These are phyloP conservation scores for Euplagia quadripunctaria DNA, from an alignment of 2,888 invertebrate species.

Conservation along the genomic window DNA sequence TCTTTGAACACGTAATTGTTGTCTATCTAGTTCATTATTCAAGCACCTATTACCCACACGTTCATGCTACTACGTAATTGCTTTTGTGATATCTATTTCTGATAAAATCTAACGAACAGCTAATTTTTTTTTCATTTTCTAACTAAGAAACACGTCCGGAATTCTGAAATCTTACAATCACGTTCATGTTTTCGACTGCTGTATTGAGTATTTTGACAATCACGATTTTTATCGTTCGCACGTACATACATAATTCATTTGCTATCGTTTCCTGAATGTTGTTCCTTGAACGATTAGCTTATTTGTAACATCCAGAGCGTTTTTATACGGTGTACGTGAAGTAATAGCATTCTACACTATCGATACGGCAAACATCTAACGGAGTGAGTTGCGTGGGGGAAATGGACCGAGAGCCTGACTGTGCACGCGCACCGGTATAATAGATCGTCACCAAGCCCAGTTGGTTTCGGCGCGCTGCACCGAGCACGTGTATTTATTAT, in stretches of 20 bases:
- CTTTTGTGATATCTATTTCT: constrained; percentile 49
- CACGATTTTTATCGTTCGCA: constrained; percentile 18
- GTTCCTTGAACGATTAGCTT: constrained; percentile 16
- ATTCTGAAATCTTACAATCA: constrained; percentile 21
- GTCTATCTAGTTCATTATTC: constrained; percentile 49
- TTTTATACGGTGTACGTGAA: constrained; percentile 40
- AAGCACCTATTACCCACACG: constrained; percentile 42
- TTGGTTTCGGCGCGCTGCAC: constrained; percentile 85
- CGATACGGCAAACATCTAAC: constrained; percentile 79
- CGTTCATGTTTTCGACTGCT: constrained; percentile 13
- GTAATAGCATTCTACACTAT: constrained; percentile 63
- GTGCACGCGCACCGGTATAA: constrained; percentile 83
- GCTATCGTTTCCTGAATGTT: constrained; percentile 18
- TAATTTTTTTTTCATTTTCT: constrained; percentile 47
- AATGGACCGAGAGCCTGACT: constrained; percentile 83
- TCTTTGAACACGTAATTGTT: constrained; percentile 38
- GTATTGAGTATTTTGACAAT: constrained; percentile 13
- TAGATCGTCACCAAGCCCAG: constrained; percentile 85
- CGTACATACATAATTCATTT: constrained; percentile 14
- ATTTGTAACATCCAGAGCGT: constrained; percentile 17
- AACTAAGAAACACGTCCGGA: constrained; percentile 26
- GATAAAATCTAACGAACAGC: constrained; percentile 48
- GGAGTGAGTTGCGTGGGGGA: constrained; percentile 85
- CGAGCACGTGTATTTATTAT: constrained; percentile 79
- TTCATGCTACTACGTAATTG: constrained; percentile 49